Evolutionary conservation across 1,140 invertebrate genomes (phyloP), one percentile per base, ranked within the genome.

Genomic region (Hypsibius dujardini): DNA sequence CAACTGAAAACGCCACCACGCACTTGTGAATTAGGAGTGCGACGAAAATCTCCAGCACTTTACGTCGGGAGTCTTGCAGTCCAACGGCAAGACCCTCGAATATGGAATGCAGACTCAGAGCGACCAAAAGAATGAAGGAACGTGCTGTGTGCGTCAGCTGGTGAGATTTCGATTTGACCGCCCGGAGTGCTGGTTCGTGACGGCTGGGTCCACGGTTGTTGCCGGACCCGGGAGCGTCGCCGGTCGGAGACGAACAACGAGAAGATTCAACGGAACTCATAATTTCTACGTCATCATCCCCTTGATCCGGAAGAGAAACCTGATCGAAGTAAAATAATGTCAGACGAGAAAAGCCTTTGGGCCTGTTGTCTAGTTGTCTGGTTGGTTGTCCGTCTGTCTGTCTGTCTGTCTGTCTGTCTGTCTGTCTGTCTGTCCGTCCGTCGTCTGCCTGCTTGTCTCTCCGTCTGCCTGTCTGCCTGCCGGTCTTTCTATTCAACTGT

Each of bases 51-150:
- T 81, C 79, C 28, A 83, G 71, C 1, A 80, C 76, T 47, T 75
- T 73, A 1, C 62, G 71, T 28, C 71, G 72, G 42, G 75, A 73
- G 42, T 73, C 72, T 72, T 84, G 83, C 47, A 92, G 79, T 1
- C 90, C 90, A 75, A 92, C 87, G 1, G 89, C 88, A 47, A 92
- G 77, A 56, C 90, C 89, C 80, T 92, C 90, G 46, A 92, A 82
- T 1, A 88, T 77, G 15, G 88, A 86, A 75, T 90, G 89, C 56
- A 90, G 79, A 1, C 87, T 86, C 2, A 91, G 78, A 0, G 89
- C 89, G 2, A 86, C 76, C 47, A 89, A 70, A 46, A 84, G 75
- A 15, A 84, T 73, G 42, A 84, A 46, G 2, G 82, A 78, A 46
- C 83, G 76, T 1, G 83, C 70, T 2, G 76, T 75, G 62, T 67